phyloP scores from a whole-genome alignment of 2,888 invertebrate genomes.

The Mimas tiliae region DNA sequence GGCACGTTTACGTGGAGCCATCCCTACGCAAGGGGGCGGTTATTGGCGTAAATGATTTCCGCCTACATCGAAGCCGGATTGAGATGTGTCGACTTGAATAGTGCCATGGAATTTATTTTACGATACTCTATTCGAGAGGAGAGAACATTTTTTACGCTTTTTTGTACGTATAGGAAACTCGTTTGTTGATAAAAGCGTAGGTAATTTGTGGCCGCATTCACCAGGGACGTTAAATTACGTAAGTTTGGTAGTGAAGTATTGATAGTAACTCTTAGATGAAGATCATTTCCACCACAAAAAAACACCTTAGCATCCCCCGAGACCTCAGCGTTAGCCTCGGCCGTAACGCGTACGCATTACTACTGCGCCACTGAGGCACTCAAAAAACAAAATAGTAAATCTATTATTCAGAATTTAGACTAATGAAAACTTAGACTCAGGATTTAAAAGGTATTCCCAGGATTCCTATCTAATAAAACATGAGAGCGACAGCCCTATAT shows the following conservation, averaged over 20 bases:
- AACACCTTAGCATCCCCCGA: no score
- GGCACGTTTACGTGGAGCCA: background rate
- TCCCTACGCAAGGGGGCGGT: slow-evolving; percentile 37
- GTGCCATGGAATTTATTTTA: slow-evolving; percentile 52
- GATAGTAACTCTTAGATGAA: no score
- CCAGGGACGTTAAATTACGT: background rate
- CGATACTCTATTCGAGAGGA: slow-evolving; percentile 41
- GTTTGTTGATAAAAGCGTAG: background rate
- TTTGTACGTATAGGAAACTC: slow-evolving; percentile 13
- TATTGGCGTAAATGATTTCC: slow-evolving; percentile 77
- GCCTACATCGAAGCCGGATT: slow-evolving; percentile 55
- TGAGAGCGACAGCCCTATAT: no score
- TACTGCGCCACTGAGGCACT: no score
- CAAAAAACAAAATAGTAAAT: no score
- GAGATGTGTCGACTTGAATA: slow-evolving; percentile 50
- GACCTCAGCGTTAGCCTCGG: no score
- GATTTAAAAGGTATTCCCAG: no score
- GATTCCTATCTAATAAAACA: no score
- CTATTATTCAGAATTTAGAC: no score
- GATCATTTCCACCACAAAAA: no score
- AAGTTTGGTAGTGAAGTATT: background rate
- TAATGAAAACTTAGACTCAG: no score
- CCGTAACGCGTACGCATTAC: no score
- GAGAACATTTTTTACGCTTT: slow-evolving; percentile 19
- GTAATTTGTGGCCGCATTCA: slow-evolving; percentile 1